Percentiles rank a stretch among this genome's conserved stretches.
phyloP scores from a whole-genome alignment of 2,888 invertebrate species.

The Parasteatoda lunata region DNA sequence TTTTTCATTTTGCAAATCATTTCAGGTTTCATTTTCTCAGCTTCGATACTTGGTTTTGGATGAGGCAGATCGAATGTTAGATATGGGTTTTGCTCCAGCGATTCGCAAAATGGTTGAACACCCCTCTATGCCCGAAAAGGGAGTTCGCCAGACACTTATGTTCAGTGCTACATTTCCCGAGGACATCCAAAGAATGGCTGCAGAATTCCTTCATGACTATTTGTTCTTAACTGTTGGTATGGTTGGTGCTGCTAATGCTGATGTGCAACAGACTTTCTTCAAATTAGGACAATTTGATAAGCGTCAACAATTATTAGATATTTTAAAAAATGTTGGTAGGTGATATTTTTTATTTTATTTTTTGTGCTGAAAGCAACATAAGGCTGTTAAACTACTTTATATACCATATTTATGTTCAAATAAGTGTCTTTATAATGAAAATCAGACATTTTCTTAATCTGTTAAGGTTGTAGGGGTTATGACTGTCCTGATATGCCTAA shows the following conservation, averaged over 20 bases:
- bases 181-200: conserved; percentile 85
- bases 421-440: too few species aligned
- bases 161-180: conserved; percentile 86
- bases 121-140: conserved; percentile 78
- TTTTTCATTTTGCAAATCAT: background rate
- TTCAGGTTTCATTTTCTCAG: conserved; percentile 76
- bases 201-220: conserved; percentile 80
- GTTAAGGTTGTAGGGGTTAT: too few species aligned
- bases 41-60: conserved; percentile 83
- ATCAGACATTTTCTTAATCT: too few species aligned
- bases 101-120: conserved; percentile 77
- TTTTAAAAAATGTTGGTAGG: conserved; percentile 79
- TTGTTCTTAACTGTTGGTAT: conserved; percentile 82
- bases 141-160: conserved; percentile 81
- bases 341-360: background rate
- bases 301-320: conserved; percentile 82
- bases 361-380: too few species aligned
- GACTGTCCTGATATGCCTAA: too few species aligned
- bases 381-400: too few species aligned
- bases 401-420: too few species aligned
- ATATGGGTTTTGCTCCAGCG: conserved; percentile 81
- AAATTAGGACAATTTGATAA: conserved; percentile 81
- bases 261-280: conserved; percentile 85
- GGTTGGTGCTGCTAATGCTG: conserved; percentile 92
- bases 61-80: conserved; percentile 87